These are phyloP conservation scores for Tribolium castaneum DNA, from an alignment of 1,140 invertebrate genomes.

Conservation along the genomic window DNA sequence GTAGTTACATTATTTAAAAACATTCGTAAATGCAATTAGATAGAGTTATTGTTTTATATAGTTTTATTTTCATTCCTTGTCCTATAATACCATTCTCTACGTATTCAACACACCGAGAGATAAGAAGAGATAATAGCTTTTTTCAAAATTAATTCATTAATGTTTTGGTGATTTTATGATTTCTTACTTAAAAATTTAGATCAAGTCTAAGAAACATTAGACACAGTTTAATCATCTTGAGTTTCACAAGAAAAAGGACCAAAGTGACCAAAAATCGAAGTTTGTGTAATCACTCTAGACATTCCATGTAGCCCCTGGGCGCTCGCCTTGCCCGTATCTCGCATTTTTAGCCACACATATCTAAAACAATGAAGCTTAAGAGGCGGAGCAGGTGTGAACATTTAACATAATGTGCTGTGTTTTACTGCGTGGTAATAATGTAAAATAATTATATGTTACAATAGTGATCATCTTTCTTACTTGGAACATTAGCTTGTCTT, in stretches of 20 bases:
- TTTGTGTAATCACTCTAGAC: background rate
- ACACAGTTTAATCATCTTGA: background rate
- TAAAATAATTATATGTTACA: conserved; percentile 26
- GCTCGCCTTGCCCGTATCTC: background rate
- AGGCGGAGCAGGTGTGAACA: conserved; percentile 19
- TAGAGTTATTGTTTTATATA: too few species aligned
- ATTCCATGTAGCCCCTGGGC: background rate
- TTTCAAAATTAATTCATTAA: too few species aligned
- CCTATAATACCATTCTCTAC: too few species aligned
- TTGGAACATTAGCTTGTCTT: conserved; percentile 24
- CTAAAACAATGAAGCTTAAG: conserved; percentile 7
- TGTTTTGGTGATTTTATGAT: too few species aligned
- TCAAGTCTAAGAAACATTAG: too few species aligned
- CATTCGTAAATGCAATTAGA: too few species aligned
- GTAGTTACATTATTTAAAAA: too few species aligned
- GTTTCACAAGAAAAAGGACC: background rate
- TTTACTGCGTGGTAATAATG: conserved; percentile 12
- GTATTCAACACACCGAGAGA: too few species aligned
- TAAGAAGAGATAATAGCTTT: too few species aligned
- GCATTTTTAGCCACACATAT: background rate
- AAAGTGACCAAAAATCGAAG: background rate
- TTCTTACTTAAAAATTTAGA: too few species aligned
- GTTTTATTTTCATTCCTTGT: too few species aligned
- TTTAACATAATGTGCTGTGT: conserved; percentile 22
- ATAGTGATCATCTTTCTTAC: conserved; percentile 10